phyloP scores from a whole-genome alignment of 2,113 vertebrate species.

The Stegostoma tigrinum region DNA sequence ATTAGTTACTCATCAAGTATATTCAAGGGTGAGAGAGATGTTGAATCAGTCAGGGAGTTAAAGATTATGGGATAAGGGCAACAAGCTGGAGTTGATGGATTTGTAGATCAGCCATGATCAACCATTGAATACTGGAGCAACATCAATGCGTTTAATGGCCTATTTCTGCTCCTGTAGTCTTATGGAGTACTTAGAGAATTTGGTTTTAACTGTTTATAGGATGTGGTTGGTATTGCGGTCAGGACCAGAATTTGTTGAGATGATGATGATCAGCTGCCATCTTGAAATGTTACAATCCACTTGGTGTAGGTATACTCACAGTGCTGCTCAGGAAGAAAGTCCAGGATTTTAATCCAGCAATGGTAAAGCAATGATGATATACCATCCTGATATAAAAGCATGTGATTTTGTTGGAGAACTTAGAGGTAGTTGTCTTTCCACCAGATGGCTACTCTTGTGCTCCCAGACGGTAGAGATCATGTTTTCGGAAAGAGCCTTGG shows the following conservation, averaged over 20 bases:
- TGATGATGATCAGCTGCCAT: not conserved
- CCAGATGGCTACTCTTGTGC: not conserved
- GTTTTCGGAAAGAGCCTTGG: not conserved
- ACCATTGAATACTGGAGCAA: too few species aligned
- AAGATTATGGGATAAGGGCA: too few species aligned
- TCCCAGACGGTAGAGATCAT: not conserved
- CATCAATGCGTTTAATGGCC: too few species aligned
- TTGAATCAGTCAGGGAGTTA: too few species aligned
- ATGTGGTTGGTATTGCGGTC: not conserved
- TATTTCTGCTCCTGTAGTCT: too few species aligned
- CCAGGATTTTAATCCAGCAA: not conserved
- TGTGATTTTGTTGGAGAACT: not conserved
- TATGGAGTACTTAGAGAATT: too few species aligned
- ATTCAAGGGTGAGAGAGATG: too few species aligned
- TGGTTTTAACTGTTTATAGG: not conserved
- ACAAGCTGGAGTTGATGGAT: too few species aligned
- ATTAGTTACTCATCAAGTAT: too few species aligned
- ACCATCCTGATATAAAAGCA: not conserved
- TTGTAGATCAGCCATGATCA: too few species aligned
- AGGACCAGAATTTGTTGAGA: not conserved
- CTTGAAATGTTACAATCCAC: not conserved
- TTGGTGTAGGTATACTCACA: not conserved
- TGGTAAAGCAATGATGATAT: not conserved
- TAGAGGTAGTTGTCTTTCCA: not conserved
- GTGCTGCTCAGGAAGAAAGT: not conserved